Evolutionary conservation across 2,888 invertebrate genomes (phyloP).

Genomic region (Pristionchus maxplancki): DNA sequence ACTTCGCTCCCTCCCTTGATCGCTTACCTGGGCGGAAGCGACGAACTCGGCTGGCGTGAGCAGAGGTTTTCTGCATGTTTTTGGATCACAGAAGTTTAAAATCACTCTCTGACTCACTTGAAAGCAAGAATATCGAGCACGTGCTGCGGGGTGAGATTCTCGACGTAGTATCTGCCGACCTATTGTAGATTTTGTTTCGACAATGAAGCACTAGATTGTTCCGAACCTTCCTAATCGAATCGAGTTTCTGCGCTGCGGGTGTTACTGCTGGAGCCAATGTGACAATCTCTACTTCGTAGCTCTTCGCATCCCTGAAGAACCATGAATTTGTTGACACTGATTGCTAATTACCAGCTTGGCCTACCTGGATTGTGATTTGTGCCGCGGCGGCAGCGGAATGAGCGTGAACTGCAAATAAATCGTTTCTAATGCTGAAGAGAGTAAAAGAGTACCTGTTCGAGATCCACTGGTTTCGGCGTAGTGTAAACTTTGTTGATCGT

Average conservation of each 20-base stretch:
- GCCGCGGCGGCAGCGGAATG: not conserved
- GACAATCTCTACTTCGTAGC: not conserved
- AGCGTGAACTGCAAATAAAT: not conserved
- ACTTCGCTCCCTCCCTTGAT: no score
- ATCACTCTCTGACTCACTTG: not conserved
- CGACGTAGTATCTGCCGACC: not conserved
- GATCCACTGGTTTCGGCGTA: not conserved
- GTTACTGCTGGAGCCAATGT: not conserved
- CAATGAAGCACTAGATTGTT: not conserved
- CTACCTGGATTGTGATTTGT: not conserved
- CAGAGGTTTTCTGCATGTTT: not conserved
- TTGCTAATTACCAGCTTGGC: no score
- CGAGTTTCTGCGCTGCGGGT: not conserved
- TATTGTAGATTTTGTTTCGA: not conserved
- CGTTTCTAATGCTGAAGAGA: not conserved
- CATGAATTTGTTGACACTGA: no score
- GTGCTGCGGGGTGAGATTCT: not conserved
- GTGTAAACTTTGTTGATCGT: not conserved
- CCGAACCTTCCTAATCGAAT: not conserved
- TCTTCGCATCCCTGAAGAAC: not conserved
- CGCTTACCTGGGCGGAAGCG: not conserved
- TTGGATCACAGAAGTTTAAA: not conserved
- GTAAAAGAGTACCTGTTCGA: not conserved
- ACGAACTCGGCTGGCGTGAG: not conserved
- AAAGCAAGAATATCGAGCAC: not conserved